Evolutionary conservation across 2,888 invertebrate genomes (phyloP), one percentile per base, ranked within the genome.

Genomic region (Cylloceria caligata): DNA sequence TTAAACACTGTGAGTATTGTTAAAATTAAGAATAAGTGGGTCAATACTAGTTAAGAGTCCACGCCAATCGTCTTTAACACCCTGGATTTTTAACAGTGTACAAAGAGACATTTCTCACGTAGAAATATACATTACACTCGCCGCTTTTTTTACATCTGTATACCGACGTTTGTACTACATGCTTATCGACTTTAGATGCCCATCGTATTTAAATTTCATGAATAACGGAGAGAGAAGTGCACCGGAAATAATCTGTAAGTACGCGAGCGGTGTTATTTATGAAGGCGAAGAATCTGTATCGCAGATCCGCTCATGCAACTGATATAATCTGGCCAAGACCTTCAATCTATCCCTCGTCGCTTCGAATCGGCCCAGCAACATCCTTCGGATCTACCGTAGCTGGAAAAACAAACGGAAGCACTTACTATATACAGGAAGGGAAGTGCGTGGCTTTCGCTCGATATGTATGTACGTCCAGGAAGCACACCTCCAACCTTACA

Each of bases 381-480:
- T 68, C 52, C 36, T 21, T 36, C 21, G 19, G 16, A 47, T 39
- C 45, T 45, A 45, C 19, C 21, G 19, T 27, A 62, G 57, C 64
- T 80, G 16, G 73, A 65, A 55, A 49, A 65, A 57, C 27, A 47
- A 71, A 68, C 77, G 81, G 81, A 81, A 81, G 68, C 55, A 73
- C 55, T 55, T 30, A 62, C 27, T 21, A 27, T 27, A 13, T 36
- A 21, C 60, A 64, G 47, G 64, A 64, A 55, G 47, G 72, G 73
- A 77, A 69, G 73, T 77, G 72, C 72, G 67, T 72, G 76, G 68
- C n/a, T 57, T 64, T 71, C 21, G 21, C 7, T 64, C 68, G 55
- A 42, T 69, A 80, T n/a, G 13, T 13, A 2, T 52, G 27, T 16
- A 67, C 24, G 64, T 6, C 34, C 11, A 42, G 52, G 19, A 55